These are phyloP conservation scores for Nycticebus coucang DNA, from an alignment of 2,113 vertebrate species.

Conservation along the genomic window DNA sequence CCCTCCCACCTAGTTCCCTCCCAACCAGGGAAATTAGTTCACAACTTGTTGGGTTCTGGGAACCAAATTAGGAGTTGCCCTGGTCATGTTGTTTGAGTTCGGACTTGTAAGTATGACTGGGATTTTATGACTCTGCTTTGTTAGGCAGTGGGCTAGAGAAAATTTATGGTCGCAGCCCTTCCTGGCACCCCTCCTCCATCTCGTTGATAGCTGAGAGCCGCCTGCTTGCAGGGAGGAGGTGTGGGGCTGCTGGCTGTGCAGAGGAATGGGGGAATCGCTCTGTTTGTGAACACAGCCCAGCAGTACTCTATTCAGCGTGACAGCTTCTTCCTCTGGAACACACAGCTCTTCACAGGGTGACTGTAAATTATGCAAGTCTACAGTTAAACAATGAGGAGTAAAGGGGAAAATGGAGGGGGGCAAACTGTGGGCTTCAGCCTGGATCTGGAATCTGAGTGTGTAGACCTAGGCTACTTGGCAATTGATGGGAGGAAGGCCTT, in stretches of 20 bases:
- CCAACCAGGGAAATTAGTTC: slow-evolving; percentile 34
- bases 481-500: neutral
- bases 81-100: neutral
- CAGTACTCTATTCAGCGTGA: slow-evolving; percentile 46
- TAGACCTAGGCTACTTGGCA: slow-evolving; percentile 12
- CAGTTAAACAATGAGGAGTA: slow-evolving; percentile 61
- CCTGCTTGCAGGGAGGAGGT: neutral
- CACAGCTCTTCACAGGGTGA: slow-evolving; percentile 54
- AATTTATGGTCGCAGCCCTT: slow-evolving; percentile 35
- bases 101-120: slow-evolving; percentile 1
- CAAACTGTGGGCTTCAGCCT: neutral
- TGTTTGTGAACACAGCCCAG: slow-evolving; percentile 63
- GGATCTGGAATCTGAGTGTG: neutral
- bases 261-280: neutral
- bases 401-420: slow-evolving; percentile 24
- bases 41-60: slow-evolving; percentile 43
- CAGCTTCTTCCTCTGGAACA: slow-evolving; percentile 61
- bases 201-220: neutral
- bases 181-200: neutral
- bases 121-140: slow-evolving; percentile 51
- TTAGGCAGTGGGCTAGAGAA: neutral
- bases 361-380: slow-evolving; percentile 67
- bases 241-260: neutral
- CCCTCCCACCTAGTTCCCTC: neutral
- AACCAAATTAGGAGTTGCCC: slow-evolving; percentile 71